Evolutionary conservation across 2,113 vertebrate genomes (phyloP).

Genomic region (Jaculus jaculus): DNA sequence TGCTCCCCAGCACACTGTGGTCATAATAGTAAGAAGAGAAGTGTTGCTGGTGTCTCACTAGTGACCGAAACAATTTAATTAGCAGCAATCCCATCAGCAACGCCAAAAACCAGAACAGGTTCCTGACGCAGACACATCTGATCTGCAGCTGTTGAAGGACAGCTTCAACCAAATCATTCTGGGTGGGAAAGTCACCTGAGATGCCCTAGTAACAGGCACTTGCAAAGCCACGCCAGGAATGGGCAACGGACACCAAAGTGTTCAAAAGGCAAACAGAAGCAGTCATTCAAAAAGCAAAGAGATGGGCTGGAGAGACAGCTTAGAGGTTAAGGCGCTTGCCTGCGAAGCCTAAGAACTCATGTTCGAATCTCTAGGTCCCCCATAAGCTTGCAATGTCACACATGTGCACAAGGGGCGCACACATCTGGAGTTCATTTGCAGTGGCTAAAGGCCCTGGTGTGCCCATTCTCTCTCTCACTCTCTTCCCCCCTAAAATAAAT

Average conservation of each 20-base stretch:
- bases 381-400: no score
- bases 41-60: neutral
- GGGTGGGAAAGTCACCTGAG: slow-evolving; percentile 10
- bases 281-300: neutral
- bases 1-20: neutral
- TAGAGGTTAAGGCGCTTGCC: no score
- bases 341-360: no score
- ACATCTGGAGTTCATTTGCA: no score
- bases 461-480: no score
- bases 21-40: slow-evolving; percentile 29
- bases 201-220: neutral
- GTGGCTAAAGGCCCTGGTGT: no score
- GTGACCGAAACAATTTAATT: slow-evolving; percentile 38
- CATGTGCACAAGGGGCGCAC: no score
- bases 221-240: neutral
- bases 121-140: neutral
- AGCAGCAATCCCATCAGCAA: neutral
- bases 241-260: neutral
- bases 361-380: no score
- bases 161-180: neutral
- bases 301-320: no score
- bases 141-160: neutral
- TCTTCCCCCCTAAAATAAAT: no score
- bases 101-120: neutral
- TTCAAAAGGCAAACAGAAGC: neutral